These are phyloP conservation scores for Cartodere bifasciata DNA, from an alignment of 2,888 invertebrate genomes.

Conservation along the genomic window DNA sequence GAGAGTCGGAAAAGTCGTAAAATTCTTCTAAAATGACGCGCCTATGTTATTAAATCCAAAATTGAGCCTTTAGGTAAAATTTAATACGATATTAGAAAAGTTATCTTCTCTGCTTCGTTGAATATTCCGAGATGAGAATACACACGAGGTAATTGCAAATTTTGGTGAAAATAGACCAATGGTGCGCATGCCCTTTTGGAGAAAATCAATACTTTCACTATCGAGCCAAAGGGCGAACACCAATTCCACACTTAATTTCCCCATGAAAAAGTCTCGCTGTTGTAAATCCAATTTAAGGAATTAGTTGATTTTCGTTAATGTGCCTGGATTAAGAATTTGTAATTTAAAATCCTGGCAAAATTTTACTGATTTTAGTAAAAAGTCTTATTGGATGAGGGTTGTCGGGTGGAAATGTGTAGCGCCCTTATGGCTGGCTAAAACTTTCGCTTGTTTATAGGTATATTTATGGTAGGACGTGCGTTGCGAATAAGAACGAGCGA, in stretches of 20 bases:
- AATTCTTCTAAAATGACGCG: constrained; percentile 7
- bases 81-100: constrained; percentile 21
- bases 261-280: constrained; percentile 12
- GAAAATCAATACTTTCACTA: constrained; percentile 28
- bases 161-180: constrained; percentile 26
- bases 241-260: constrained; percentile 16
- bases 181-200: constrained; percentile 22
- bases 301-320: not conserved
- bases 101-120: constrained; percentile 20
- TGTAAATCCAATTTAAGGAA: not conserved
- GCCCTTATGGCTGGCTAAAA: too few species aligned
- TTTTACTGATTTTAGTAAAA: too few species aligned
- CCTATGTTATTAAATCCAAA: constrained; percentile 10
- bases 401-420: too few species aligned
- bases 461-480: too few species aligned
- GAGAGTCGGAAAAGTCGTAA: not conserved
- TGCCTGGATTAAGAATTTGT: too few species aligned
- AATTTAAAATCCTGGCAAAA: too few species aligned
- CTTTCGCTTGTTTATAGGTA: too few species aligned
- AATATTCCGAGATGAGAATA: constrained; percentile 32
- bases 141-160: constrained; percentile 34
- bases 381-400: too few species aligned
- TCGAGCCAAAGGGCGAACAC: constrained; percentile 15
- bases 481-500: too few species aligned
- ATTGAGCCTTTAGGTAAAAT: constrained; percentile 9